These are phyloP conservation scores for Drosophila subpulchrella DNA, from an alignment of 1,140 invertebrate species.

Conservation along the genomic window DNA sequence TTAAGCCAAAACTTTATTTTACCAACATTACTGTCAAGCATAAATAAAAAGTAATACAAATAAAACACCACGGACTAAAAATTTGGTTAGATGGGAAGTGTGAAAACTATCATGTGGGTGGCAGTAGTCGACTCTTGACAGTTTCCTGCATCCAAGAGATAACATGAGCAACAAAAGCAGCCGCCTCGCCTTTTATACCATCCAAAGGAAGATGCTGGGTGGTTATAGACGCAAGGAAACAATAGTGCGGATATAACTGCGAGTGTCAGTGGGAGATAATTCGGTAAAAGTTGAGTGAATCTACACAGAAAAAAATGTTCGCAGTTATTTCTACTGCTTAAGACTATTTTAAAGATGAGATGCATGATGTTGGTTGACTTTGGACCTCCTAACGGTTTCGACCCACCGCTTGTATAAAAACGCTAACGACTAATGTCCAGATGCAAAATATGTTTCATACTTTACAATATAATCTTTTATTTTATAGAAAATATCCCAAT, in stretches of 20 bases:
- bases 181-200: slow-evolving; percentile 3
- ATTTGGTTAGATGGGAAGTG: not conserved
- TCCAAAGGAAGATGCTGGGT: slow-evolving; percentile 13
- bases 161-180: slow-evolving; percentile 16
- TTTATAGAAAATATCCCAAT: too few relatives aligned
- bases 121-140: not conserved
- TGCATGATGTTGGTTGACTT: too few relatives aligned
- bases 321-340: not conserved
- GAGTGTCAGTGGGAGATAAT: slow-evolving; percentile 25
- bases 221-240: slow-evolving; percentile 25
- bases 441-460: too few relatives aligned
- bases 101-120: not conserved
- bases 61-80: not conserved
- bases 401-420: too few relatives aligned
- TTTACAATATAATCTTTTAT: too few relatives aligned
- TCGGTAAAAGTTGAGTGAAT: slow-evolving; percentile 9
- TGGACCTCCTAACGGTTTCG: too few relatives aligned
- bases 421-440: too few relatives aligned
- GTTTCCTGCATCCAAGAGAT: slow-evolving; percentile 27
- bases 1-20: too few relatives aligned
- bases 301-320: not conserved
- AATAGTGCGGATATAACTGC: slow-evolving; percentile 30
- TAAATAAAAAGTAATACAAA: too few relatives aligned
- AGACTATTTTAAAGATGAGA: too few relatives aligned
- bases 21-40: too few relatives aligned